Percentiles rank a stretch among this genome's conserved stretches.
phyloP scores from a whole-genome alignment of 2,113 vertebrate genomes.

The Circaetus cinerascens region DNA sequence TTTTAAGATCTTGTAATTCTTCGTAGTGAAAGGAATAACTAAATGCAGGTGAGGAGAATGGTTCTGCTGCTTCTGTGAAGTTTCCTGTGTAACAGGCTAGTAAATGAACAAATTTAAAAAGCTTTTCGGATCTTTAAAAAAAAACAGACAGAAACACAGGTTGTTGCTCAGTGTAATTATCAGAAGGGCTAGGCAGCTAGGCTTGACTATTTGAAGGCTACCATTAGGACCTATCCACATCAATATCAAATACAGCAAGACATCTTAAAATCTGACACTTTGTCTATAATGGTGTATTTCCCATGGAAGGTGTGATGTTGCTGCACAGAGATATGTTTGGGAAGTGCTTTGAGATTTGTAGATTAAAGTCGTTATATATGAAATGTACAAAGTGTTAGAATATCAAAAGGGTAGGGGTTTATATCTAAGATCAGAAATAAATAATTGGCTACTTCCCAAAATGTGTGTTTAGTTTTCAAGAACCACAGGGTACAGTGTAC shows the following conservation, averaged over 20 bases:
- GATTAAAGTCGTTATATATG: background rate
- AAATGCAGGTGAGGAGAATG: background rate
- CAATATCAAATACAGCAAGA: background rate
- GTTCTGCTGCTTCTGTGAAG: background rate
- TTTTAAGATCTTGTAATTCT: background rate
- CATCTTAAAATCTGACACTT: background rate
- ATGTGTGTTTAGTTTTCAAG: background rate
- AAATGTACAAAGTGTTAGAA: background rate
- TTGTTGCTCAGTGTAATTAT: background rate
- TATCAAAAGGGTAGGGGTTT: background rate
- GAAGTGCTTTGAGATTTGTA: background rate
- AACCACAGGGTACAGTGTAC: background rate
- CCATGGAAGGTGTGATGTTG: background rate
- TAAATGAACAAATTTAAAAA: background rate
- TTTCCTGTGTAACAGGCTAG: background rate
- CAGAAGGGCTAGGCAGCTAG: background rate
- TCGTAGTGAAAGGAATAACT: background rate
- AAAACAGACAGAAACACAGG: background rate
- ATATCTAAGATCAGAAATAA: background rate
- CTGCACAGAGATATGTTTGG: background rate
- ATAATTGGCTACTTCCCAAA: background rate
- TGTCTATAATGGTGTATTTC: background rate
- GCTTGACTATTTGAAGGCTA: background rate
- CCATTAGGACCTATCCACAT: background rate
- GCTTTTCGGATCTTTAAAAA: background rate